A percentile compares a stretch with the other conserved stretches of the same genome.
Conservation (phyloP, 2,888 invertebrate genomes). For the Zygaena filipendulae region DNA sequence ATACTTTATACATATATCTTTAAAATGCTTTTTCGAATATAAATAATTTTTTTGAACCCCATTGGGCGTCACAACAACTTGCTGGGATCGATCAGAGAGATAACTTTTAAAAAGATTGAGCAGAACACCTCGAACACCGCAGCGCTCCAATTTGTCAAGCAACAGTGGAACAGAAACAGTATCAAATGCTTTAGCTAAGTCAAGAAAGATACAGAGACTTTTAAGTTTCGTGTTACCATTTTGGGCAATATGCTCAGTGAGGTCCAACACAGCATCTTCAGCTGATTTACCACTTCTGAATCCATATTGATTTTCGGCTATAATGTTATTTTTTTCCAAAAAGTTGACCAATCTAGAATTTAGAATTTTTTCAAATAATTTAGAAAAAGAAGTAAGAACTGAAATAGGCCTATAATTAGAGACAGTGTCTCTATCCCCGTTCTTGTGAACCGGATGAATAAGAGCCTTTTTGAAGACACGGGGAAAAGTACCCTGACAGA, state of each 20-base stretch:
- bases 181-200: not conserved
- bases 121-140: not conserved
- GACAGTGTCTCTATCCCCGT: no score
- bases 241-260: not conserved
- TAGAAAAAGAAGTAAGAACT: no score
- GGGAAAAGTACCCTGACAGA: no score
- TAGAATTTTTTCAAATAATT: no score
- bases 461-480: no score
- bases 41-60: no score
- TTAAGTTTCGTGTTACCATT: not conserved
- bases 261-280: slow-evolving; percentile 1
- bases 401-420: no score
- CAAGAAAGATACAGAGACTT: not conserved
- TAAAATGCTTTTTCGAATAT: no score
- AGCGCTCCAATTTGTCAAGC: not conserved
- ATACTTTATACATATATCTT: no score
- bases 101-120: not conserved
- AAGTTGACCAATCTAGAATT: slow-evolving; percentile 1
- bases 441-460: no score
- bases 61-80: no score
- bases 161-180: slow-evolving; percentile 1
- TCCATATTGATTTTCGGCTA: slow-evolving; percentile 1
- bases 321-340: not conserved
- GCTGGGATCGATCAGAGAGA: not conserved
- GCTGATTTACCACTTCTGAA: not conserved